Percentiles rank a stretch among this genome's conserved stretches.
phyloP scores from a whole-genome alignment of 2,113 vertebrate species.

The Hydropotes inermis region DNA sequence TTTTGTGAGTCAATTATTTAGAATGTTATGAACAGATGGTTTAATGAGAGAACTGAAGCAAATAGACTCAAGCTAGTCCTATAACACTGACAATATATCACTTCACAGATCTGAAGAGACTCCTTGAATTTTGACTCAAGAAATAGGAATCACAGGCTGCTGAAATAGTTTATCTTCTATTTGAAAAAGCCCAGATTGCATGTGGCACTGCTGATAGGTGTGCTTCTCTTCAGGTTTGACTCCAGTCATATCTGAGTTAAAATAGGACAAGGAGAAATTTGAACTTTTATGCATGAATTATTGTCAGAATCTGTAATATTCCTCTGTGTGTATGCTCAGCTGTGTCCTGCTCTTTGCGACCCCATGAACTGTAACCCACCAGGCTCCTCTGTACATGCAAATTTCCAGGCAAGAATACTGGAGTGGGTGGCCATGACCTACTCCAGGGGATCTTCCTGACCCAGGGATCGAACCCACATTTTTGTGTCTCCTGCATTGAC shows the following conservation, averaged over 20 bases:
- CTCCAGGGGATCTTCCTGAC: background rate
- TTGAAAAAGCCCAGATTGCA: background rate
- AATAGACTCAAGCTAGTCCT: background rate
- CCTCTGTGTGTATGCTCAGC: background rate
- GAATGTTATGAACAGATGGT: slow-evolving; percentile 69
- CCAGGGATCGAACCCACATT: background rate
- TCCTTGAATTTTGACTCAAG: slow-evolving; percentile 33
- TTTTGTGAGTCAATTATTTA: slow-evolving; percentile 57
- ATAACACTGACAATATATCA: background rate
- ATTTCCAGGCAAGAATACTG: background rate
- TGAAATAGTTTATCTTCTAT: background rate
- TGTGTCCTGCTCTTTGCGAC: background rate
- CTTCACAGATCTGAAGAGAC: slow-evolving; percentile 17
- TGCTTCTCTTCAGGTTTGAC: background rate
- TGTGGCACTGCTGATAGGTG: background rate
- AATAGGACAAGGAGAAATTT: background rate
- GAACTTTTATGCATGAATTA: background rate
- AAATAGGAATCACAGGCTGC: slow-evolving; percentile 22
- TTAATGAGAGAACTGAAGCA: slow-evolving; percentile 50
- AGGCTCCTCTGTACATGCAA: background rate
- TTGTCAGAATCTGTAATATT: slow-evolving; percentile 36
- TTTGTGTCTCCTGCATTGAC: background rate
- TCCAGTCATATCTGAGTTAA: background rate
- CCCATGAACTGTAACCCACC: background rate
- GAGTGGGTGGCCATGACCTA: background rate